Base-by-base conservation (phyloP, 2,113 vertebrate genomes). In the Ageneiosus marmoratus region DNA sequence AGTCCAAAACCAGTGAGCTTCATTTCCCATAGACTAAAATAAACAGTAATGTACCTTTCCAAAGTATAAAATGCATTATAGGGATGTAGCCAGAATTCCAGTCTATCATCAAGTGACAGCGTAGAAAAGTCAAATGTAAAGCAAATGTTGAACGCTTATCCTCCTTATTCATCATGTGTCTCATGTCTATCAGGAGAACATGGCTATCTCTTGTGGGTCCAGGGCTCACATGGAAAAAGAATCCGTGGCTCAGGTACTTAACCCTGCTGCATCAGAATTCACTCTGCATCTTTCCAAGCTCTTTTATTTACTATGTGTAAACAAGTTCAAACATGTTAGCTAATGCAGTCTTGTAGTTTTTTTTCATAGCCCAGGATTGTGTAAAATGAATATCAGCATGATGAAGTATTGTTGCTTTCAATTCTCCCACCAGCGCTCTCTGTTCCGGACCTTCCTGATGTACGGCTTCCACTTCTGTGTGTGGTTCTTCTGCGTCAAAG, bases 381-480 rank as follows among this genome's bases (percentile, higher is more conserved):
- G 5, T 72, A 13, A 27, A 24, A 8, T 34, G 46, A 34, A 22
- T 15, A 5, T 11, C 4, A 20, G 13, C 3, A 37, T 9, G 7
- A 53, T 67, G 10, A 70, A 44, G 37, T 73, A 4, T 81, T 72
- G 5, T 58, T 69, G 4, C 2, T 2, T 73, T 73, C 50, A 60
- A 7, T 80, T 69, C 13, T 12, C 12, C 22, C 78, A 1, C 18
- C 82, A 99, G 98, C 95, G 98, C 69, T 98, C 98, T n/a, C 24
- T 96, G 85, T 98, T 99, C 85, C 95, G 96, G 50, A 97, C 97
- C 20, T 91, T 98, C 80, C 95, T 99, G 37, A 99, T 99, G 97
- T 96, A 96, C 10, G 97, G 97, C 1, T 99, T 99, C 93, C 98
- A 99, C 93, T 99, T 98, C 93, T 94, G 99, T 78, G 97, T 99